Evolutionary conservation across 2,888 invertebrate genomes (phyloP).

Genomic region (Cheilosia vernalis): DNA sequence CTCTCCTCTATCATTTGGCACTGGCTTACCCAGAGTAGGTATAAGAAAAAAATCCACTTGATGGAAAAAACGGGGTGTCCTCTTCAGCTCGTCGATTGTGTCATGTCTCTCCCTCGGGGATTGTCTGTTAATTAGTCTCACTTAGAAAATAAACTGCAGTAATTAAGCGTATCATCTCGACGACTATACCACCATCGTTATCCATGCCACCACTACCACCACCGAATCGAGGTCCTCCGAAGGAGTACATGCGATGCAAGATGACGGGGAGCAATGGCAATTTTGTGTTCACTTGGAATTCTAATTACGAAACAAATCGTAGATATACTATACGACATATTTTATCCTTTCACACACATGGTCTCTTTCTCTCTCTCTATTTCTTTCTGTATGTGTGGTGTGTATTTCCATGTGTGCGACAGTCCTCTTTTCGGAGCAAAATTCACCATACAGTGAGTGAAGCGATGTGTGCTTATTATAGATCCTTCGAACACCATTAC

Average conservation of each 20-base stretch:
- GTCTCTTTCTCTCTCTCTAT: constrained; percentile 2
- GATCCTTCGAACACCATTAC: constrained; percentile 65
- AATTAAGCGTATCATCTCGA: constrained; percentile 80
- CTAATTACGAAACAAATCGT: constrained; percentile 83
- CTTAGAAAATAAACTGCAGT: constrained; percentile 83
- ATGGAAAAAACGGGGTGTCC: constrained; percentile 33
- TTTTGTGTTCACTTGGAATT: constrained; percentile 82
- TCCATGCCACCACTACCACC: constrained; percentile 50
- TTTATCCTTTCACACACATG: constrained; percentile 73
- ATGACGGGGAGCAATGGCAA: constrained; percentile 66
- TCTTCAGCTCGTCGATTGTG: constrained; percentile 53
- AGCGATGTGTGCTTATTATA: constrained; percentile 36
- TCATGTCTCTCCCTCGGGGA: constrained; percentile 76
- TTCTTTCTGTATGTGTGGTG: neutral
- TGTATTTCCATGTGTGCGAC: constrained; percentile 20
- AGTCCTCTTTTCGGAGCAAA: neutral
- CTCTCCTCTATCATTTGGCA: neutral
- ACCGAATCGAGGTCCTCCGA: constrained; percentile 5
- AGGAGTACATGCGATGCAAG: constrained; percentile 50
- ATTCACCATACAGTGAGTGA: constrained; percentile 20
- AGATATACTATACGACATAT: constrained; percentile 50
- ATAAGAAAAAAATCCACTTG: constrained; percentile 10
- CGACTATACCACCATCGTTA: constrained; percentile 75
- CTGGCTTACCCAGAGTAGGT: neutral
- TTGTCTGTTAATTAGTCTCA: constrained; percentile 83